Percentiles rank a stretch among this genome's conserved stretches.
Evolutionary conservation across 2,797 vertebrate species (phyloP).

Genomic region (Oryzias sinensis): DNA sequence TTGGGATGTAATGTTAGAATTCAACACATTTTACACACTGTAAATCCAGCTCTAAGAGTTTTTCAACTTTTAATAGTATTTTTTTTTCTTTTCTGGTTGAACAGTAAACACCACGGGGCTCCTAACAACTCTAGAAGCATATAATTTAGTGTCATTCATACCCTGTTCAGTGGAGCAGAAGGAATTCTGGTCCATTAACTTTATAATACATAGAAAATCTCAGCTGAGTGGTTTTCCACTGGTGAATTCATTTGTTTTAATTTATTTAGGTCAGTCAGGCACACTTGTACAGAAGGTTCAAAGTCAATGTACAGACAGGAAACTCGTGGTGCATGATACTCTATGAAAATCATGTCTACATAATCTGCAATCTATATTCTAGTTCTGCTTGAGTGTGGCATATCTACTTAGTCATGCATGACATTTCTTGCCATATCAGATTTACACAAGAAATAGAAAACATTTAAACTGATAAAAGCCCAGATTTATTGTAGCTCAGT

Average conservation of each 20-base stretch:
- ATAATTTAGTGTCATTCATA: slow-evolving; percentile 13
- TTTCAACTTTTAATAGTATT: no score
- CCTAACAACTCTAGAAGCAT: slow-evolving; percentile 1
- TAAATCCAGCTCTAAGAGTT: no score
- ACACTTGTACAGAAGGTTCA: no score
- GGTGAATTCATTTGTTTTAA: slow-evolving; percentile 36
- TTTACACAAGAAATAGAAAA: slow-evolving; percentile 8
- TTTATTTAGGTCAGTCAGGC: slow-evolving; percentile 5
- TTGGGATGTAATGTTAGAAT: no score
- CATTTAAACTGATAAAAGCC: slow-evolving; percentile 14
- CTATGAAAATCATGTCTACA: slow-evolving; percentile 8
- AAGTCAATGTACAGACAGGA: no score
- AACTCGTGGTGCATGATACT: no score
- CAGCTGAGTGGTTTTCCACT: slow-evolving; percentile 13
- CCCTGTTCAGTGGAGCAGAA: slow-evolving; percentile 4
- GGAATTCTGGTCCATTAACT: slow-evolving; percentile 13
- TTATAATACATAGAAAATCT: slow-evolving; percentile 17
- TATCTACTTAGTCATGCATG: slow-evolving; percentile 27
- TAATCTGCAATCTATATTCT: slow-evolving; percentile 46
- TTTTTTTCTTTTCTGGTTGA: no score
- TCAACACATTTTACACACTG: no score
- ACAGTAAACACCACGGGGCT: neutral
- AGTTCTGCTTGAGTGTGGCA: slow-evolving; percentile 6
- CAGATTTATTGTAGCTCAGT: slow-evolving; percentile 16
- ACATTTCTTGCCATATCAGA: no score